A percentile compares a stretch with the other conserved stretches of the same genome.
phyloP scores from a whole-genome alignment of 2,888 invertebrate species.

The Serripes groenlandicus region DNA sequence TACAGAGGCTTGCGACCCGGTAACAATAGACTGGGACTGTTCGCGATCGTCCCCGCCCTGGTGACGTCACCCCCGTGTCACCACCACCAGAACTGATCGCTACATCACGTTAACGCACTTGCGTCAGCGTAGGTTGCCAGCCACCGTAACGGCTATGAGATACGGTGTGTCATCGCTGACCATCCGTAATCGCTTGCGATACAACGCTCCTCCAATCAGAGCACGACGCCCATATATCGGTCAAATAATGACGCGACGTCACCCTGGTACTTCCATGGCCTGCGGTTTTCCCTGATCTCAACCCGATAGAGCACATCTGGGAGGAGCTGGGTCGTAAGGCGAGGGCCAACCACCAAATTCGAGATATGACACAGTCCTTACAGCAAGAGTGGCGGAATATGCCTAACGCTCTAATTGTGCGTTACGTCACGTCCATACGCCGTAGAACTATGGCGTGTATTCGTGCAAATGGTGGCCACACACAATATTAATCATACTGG shows the following conservation, averaged over 20 bases:
- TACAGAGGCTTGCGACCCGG: not conserved
- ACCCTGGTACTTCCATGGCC: not conserved
- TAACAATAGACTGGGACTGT: not conserved
- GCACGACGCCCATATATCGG: conserved; percentile 18
- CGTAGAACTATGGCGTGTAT: no score
- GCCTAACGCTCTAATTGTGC: not conserved
- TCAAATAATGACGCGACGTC: conserved; percentile 9
- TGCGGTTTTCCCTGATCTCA: conserved; percentile 4
- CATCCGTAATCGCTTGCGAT: conserved; percentile 26
- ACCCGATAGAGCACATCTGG: not conserved
- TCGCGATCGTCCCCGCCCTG: conserved; percentile 18
- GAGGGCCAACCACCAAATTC: not conserved
- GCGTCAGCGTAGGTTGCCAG: conserved; percentile 25
- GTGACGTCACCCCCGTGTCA: conserved; percentile 23
- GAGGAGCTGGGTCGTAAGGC: conserved; percentile 1
- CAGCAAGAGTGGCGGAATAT: not conserved
- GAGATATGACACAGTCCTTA: not conserved
- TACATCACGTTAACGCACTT: conserved; percentile 37
- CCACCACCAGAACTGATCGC: conserved; percentile 5
- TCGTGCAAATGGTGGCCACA: no score
- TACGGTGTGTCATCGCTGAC: conserved; percentile 11
- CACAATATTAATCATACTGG: no score
- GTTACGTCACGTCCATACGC: not conserved
- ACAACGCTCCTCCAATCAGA: conserved; percentile 16
- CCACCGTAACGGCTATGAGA: not conserved